Percentiles rank a stretch among this genome's conserved stretches.
Evolutionary conservation across 92 coral and sea anemone species (phyloP).

Genomic region (Plumapathes pennacea): DNA sequence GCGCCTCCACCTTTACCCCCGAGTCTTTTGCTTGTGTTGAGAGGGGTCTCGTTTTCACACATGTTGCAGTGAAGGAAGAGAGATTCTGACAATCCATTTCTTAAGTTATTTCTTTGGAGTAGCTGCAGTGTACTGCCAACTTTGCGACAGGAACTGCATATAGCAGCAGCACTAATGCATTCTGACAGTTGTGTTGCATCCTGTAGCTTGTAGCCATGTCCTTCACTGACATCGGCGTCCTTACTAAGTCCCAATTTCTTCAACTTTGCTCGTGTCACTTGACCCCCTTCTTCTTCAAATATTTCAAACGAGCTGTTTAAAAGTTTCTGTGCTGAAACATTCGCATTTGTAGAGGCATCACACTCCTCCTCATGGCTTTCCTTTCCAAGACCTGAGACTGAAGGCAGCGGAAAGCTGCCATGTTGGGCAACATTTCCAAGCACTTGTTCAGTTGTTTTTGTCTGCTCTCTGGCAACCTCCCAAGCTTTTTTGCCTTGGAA

Average conservation of each 20-base stretch:
- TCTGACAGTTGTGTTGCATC: constrained; percentile 37
- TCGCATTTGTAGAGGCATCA: not conserved
- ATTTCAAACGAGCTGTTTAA: constrained; percentile 47
- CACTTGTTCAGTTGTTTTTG: constrained; percentile 11
- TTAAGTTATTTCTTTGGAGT: constrained; percentile 9
- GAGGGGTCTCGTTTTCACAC: constrained; percentile 18
- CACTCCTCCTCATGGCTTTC: too few species aligned
- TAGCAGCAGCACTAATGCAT: constrained; percentile 32
- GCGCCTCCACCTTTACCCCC: constrained; percentile 63
- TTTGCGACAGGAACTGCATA: constrained; percentile 47
- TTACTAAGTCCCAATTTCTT: constrained; percentile 31
- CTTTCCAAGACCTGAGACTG: too few species aligned
- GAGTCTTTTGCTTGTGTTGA: constrained; percentile 36
- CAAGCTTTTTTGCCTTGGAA: constrained; percentile 9
- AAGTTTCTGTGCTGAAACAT: constrained; percentile 31
- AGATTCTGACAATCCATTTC: constrained; percentile 14
- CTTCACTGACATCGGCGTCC: constrained; percentile 8
- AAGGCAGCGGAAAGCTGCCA: too few species aligned
- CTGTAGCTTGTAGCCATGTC: constrained; percentile 55
- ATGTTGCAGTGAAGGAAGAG: constrained; percentile 27
- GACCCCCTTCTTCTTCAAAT: constrained; percentile 20
- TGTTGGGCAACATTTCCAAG: too few species aligned
- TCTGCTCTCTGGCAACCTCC: constrained; percentile 5
- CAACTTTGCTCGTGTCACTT: constrained; percentile 27
- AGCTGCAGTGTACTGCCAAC: constrained; percentile 34